Conservation (phyloP, 2,113 vertebrate species). For the Varanus salvator region DNA sequence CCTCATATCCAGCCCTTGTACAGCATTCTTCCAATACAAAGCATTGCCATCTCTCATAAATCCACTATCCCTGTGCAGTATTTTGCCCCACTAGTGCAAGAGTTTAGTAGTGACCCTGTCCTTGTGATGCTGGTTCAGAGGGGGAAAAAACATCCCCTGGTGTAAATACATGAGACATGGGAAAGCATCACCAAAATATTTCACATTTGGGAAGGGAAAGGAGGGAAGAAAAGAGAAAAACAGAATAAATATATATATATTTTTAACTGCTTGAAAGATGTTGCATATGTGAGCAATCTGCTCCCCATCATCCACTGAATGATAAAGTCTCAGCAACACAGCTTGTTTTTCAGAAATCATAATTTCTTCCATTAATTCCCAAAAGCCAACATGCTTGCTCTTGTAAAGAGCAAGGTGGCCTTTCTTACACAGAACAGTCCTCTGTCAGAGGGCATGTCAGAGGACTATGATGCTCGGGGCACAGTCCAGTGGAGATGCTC, state of each 20-base stretch:
- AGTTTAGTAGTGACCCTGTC: background rate
- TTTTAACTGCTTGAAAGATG: background rate
- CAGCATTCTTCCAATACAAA: no score
- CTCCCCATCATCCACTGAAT: background rate
- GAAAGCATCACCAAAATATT: background rate
- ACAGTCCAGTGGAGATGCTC: no score
- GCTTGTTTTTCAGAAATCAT: constrained; percentile 11
- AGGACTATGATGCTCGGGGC: no score
- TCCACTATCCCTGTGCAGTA: background rate
- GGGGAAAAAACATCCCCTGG: background rate
- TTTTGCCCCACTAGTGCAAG: background rate
- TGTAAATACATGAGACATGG: background rate
- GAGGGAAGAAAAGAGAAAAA: background rate
- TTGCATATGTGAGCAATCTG: constrained; percentile 19
- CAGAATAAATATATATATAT: background rate
- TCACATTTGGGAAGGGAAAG: background rate
- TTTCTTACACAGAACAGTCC: no score
- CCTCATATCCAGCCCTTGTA: no score
- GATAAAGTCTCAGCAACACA: background rate
- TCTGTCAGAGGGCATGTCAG: no score
- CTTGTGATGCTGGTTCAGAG: background rate
- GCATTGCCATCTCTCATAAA: background rate
- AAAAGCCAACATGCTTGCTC: background rate
- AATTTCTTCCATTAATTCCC: background rate
- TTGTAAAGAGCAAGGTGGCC: background rate